phyloP scores from a whole-genome alignment of 2,113 vertebrate genomes.

The Serilophus lunatus region DNA sequence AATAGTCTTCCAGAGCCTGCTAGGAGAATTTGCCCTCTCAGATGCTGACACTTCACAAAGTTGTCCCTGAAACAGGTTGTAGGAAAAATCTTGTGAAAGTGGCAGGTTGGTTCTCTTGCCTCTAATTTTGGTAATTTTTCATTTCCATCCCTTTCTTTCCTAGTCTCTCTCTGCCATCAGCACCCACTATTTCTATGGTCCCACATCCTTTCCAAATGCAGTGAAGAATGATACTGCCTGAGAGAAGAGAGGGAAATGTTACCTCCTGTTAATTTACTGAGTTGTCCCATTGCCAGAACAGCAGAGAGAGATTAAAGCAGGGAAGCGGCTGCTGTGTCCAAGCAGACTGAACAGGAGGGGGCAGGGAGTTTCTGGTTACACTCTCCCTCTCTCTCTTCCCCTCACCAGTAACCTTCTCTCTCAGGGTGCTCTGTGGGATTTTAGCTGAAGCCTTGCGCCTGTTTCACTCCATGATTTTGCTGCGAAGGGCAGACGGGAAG shows the following conservation, averaged over 20 bases:
- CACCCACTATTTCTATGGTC: background rate
- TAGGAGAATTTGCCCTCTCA: background rate
- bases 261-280: conserved; percentile 62
- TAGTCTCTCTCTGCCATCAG: background rate
- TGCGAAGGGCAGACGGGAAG: background rate
- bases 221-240: background rate
- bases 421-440: conserved; percentile 27
- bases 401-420: conserved; percentile 37
- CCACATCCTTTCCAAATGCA: background rate
- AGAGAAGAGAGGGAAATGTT: conserved; percentile 45
- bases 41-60: background rate
- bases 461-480: conserved; percentile 6
- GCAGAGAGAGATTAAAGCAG: conserved; percentile 21
- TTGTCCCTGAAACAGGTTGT: background rate
- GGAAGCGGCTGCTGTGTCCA: conserved; percentile 15
- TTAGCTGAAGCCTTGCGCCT: background rate
- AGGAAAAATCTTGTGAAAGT: background rate
- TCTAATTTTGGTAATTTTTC: background rate
- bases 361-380: conserved; percentile 67
- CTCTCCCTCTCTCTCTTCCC: background rate
- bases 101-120: background rate
- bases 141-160: background rate
- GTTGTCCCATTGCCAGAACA: conserved; percentile 50
- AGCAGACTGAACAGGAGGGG: conserved; percentile 52
- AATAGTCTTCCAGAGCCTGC: background rate